Conservation (phyloP, 37 sponge, comb jelly and placozoan species). For the Geodia barretti region DNA sequence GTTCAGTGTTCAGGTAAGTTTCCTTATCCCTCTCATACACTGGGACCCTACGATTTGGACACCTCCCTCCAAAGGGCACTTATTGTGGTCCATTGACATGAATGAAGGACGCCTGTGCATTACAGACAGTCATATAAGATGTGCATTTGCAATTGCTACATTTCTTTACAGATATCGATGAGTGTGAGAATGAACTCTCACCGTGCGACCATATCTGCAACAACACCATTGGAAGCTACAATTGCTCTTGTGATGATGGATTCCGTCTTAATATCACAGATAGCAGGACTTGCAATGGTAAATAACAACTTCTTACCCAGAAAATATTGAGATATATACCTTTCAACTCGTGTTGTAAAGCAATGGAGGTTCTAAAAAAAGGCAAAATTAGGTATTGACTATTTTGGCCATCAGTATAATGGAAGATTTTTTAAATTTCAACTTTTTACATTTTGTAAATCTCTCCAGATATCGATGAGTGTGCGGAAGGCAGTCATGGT, state of each 20-base stretch:
- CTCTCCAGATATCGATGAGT: background rate
- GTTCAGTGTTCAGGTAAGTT: background rate
- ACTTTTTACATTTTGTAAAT: too few species aligned
- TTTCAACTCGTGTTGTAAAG: background rate
- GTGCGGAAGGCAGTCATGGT: background rate
- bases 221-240: background rate
- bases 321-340: background rate
- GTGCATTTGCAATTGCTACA: too few species aligned
- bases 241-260: background rate
- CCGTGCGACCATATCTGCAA: background rate
- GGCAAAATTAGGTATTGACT: too few species aligned
- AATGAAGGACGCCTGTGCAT: too few species aligned
- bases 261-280: background rate
- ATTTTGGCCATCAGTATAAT: too few species aligned
- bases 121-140: too few species aligned
- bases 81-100: too few species aligned
- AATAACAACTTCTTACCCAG: too few species aligned
- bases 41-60: too few species aligned
- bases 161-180: background rate
- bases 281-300: background rate
- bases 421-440: too few species aligned
- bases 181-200: background rate
- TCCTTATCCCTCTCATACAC: background rate
- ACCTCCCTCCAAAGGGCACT: background rate
- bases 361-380: too few species aligned